phyloP scores from a whole-genome alignment of 1,140 invertebrate genomes.

The Halesus radiatus region DNA sequence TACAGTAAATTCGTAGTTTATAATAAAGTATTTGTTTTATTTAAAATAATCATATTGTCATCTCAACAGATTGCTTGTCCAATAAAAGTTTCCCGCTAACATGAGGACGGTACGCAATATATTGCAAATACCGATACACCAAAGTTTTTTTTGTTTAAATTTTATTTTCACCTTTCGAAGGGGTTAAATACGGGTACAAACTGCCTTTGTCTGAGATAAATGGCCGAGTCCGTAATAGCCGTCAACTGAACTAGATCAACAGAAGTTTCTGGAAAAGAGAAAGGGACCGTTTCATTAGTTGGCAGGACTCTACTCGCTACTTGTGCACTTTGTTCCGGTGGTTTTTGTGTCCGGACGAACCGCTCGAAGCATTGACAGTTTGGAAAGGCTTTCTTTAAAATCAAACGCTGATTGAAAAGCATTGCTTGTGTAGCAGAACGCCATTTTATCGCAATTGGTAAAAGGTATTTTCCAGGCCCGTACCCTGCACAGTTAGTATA shows the following conservation, averaged over 20 bases:
- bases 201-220: slow-evolving; percentile 45
- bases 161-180: background rate
- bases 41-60: too few relatives aligned
- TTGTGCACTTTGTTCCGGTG: background rate
- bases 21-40: too few relatives aligned
- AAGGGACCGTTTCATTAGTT: slow-evolving; percentile 40
- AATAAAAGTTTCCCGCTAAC: too few relatives aligned
- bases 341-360: slow-evolving; percentile 15
- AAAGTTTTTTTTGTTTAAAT: background rate
- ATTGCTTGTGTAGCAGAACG: background rate
- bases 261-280: slow-evolving; percentile 43
- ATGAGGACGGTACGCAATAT: too few relatives aligned
- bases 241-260: slow-evolving; percentile 55
- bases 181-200: background rate
- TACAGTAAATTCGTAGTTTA: too few relatives aligned
- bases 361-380: background rate
- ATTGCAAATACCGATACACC: too few relatives aligned
- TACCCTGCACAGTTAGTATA: background rate
- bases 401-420: background rate
- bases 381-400: background rate
- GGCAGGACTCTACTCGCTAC: background rate
- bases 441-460: too few relatives aligned
- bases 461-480: too few relatives aligned
- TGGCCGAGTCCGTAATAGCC: slow-evolving; percentile 48
- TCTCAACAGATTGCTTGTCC: too few relatives aligned